Percentiles rank a stretch among this genome's conserved stretches.
Evolutionary conservation across 30 jellyfish, hydroid and myxozoan species (phyloP).

Genomic region (Cassiopea andromeda): DNA sequence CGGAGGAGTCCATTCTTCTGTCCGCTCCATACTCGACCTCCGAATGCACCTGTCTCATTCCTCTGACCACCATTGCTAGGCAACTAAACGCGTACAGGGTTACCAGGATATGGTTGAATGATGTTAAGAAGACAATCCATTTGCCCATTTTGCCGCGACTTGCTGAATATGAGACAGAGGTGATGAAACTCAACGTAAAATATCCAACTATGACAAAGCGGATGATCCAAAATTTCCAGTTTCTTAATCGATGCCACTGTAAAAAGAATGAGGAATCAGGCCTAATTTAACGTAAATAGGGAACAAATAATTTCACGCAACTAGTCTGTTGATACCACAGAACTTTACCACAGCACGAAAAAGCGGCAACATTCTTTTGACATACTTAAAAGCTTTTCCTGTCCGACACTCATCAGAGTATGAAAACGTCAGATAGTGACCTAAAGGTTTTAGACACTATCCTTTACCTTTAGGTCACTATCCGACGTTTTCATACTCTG

Average conservation of each 20-base stretch:
- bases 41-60: too few species aligned
- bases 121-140: conserved; percentile 68
- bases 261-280: background rate
- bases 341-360: too few species aligned
- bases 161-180: conserved; percentile 20
- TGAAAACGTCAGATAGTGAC: too few species aligned
- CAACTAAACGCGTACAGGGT: conserved; percentile 50
- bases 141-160: conserved; percentile 9
- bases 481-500: too few species aligned
- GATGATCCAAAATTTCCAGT: conserved; percentile 40
- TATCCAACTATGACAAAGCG: conserved; percentile 49
- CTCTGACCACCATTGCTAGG: conserved; percentile 4
- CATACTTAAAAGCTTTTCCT: too few species aligned
- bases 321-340: too few species aligned
- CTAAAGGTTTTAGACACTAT: too few species aligned
- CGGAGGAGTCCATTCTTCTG: background rate
- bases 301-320: background rate
- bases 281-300: background rate
- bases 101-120: conserved; percentile 70
- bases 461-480: too few species aligned
- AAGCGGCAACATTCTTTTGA: too few species aligned
- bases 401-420: too few species aligned
- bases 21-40: conserved; percentile 18
- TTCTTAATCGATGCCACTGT: conserved; percentile 57
- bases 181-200: conserved; percentile 30